Conservation (phyloP, 2,113 vertebrate species). For the Apteryx owenii region DNA sequence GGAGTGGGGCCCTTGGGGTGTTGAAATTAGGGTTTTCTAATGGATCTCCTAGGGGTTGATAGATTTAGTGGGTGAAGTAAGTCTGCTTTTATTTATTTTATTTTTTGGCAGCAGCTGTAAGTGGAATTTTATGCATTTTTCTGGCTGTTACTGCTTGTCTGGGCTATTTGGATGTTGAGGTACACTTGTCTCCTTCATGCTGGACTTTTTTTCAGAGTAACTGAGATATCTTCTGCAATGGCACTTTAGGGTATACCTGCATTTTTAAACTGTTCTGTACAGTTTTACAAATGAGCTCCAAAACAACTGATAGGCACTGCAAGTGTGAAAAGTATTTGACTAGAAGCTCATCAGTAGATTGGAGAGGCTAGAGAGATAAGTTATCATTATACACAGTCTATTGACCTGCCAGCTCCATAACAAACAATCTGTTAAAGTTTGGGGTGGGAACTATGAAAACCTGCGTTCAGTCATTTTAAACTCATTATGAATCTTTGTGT, state of each 20-base stretch:
- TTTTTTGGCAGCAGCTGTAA: constrained; percentile 55
- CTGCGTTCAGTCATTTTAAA: not conserved
- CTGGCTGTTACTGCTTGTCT: constrained; percentile 61
- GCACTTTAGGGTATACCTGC: not conserved
- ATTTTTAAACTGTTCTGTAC: not conserved
- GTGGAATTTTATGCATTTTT: constrained; percentile 66
- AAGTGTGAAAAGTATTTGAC: not conserved
- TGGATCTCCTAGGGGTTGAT: constrained; percentile 25
- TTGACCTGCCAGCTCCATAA: not conserved
- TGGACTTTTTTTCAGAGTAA: not conserved
- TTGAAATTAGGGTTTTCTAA: not conserved
- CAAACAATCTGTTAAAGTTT: not conserved
- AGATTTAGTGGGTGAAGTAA: constrained; percentile 63
- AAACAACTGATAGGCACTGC: not conserved
- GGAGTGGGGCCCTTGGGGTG: constrained; percentile 47
- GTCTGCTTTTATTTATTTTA: constrained; percentile 53
- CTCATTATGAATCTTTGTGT: not conserved
- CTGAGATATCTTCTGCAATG: not conserved
- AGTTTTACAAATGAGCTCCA: not conserved
- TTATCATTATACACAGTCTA: not conserved
- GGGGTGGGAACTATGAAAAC: not conserved
- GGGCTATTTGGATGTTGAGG: constrained; percentile 34
- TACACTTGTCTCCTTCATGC: constrained; percentile 10
- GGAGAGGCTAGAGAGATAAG: not conserved
- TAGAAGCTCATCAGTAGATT: not conserved